Conservation (phyloP, 2,113 vertebrate species). For the Isichthys henryi region DNA sequence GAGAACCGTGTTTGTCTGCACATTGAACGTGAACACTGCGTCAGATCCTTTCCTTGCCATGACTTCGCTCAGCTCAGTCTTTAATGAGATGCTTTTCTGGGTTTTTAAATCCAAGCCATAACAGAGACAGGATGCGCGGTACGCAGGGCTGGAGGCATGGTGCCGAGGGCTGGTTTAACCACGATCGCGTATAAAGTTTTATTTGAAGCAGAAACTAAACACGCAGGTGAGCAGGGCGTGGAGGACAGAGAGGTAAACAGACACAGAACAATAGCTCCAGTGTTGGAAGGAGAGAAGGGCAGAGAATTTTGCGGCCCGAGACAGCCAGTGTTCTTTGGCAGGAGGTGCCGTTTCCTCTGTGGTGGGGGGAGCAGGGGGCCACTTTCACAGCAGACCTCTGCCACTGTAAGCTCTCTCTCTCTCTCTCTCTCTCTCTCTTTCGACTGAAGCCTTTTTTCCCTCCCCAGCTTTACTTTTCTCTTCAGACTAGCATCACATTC, state of each 20-base stretch:
- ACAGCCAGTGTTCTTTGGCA: not conserved
- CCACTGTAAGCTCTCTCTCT: not conserved
- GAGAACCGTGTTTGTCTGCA: not conserved
- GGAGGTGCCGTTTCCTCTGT: not conserved
- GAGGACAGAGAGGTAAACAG: not conserved
- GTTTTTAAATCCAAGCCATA: not conserved
- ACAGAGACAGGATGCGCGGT: not conserved
- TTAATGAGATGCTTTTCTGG: not conserved
- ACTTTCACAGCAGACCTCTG: not conserved
- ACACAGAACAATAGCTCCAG: not conserved
- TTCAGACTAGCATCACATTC: conserved; percentile 9
- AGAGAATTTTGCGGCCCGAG: not conserved
- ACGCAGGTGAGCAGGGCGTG: conserved; percentile 6
- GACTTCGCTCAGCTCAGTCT: not conserved
- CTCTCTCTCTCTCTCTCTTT: not conserved
- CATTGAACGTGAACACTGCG: not conserved
- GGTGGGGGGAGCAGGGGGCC: not conserved
- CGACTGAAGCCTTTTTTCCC: not conserved
- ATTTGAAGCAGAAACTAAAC: not conserved
- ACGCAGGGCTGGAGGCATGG: not conserved
- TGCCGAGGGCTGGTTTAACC: not conserved
- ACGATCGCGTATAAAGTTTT: not conserved
- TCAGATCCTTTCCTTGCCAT: not conserved
- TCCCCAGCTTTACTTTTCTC: conserved; percentile 10
- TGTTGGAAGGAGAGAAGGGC: not conserved